A percentile compares a stretch with the other conserved stretches of the same genome.
Evolutionary conservation across 1,140 invertebrate genomes (phyloP).

Genomic region (Nomia melanderi): DNA sequence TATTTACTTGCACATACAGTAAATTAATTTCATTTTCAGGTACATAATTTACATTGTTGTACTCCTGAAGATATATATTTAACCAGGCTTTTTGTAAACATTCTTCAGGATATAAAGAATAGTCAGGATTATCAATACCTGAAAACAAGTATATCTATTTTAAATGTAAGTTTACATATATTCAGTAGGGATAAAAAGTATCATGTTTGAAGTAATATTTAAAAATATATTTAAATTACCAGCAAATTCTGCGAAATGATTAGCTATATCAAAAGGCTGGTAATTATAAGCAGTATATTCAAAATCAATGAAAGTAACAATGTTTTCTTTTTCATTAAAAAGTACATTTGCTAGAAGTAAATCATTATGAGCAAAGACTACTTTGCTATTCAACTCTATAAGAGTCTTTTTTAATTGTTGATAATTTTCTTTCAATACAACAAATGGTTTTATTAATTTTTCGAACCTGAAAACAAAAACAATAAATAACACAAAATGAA

Average conservation of each 20-base stretch:
- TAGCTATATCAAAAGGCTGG: slow-evolving; percentile 97
- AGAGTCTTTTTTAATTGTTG: slow-evolving; percentile 85
- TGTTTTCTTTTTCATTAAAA: slow-evolving; percentile 86
- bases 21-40: slow-evolving; percentile 84
- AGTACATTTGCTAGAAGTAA: slow-evolving; percentile 96
- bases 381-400: slow-evolving; percentile 85
- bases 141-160: slow-evolving; percentile 48
- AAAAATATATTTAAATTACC: slow-evolving; percentile 83
- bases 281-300: slow-evolving; percentile 98
- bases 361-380: slow-evolving; percentile 99
- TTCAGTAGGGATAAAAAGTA: not conserved
- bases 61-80: slow-evolving; percentile 86
- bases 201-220: not conserved
- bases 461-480: slow-evolving; percentile 84
- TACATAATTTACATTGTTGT: slow-evolving; percentile 79
- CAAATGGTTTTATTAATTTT: slow-evolving; percentile 85
- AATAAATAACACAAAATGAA: not conserved
- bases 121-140: slow-evolving; percentile 89
- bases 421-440: slow-evolving; percentile 86
- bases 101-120: slow-evolving; percentile 89
- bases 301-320: slow-evolving; percentile 97
- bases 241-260: slow-evolving; percentile 99
- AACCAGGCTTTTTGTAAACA: slow-evolving; percentile 93
- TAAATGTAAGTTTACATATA: not conserved
- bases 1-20: slow-evolving; percentile 89